Evolutionary conservation across 1,140 invertebrate genomes (phyloP).

Genomic region (Atta cephalotes): DNA sequence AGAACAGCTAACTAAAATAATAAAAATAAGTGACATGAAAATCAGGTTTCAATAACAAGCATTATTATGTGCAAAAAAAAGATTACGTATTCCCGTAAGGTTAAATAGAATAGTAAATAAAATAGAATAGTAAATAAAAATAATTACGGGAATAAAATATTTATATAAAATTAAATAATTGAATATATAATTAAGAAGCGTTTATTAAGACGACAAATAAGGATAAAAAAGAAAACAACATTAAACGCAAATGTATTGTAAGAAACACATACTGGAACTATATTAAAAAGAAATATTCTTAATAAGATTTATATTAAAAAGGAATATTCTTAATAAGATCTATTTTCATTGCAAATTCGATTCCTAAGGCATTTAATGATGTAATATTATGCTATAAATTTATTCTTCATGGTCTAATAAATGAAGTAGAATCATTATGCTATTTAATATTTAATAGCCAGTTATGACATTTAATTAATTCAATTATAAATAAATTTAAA

Average conservation of each 20-base stretch:
- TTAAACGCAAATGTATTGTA: background rate
- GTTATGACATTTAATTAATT: background rate
- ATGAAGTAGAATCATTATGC: background rate
- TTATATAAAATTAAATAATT: background rate
- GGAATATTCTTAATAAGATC: background rate
- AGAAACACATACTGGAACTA: background rate
- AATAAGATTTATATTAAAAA: background rate
- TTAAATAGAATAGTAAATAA: background rate
- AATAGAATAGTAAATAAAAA: background rate
- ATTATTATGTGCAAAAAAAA: background rate
- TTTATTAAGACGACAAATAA: slow-evolving; percentile 13
- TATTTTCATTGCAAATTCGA: background rate
- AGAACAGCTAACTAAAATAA: slow-evolving; percentile 44
- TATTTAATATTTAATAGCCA: background rate
- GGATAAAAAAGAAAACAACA: background rate
- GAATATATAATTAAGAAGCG: background rate
- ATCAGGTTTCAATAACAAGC: background rate
- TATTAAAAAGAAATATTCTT: background rate
- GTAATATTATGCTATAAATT: slow-evolving; percentile 17
- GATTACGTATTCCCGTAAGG: background rate
- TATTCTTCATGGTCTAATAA: background rate
- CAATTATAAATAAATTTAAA: background rate
- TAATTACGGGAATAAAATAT: background rate
- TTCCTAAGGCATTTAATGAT: slow-evolving; percentile 6
- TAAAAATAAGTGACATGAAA: slow-evolving; percentile 30